Conservation (phyloP, 2,113 vertebrate species). For the Hippopotamus amphibius region DNA sequence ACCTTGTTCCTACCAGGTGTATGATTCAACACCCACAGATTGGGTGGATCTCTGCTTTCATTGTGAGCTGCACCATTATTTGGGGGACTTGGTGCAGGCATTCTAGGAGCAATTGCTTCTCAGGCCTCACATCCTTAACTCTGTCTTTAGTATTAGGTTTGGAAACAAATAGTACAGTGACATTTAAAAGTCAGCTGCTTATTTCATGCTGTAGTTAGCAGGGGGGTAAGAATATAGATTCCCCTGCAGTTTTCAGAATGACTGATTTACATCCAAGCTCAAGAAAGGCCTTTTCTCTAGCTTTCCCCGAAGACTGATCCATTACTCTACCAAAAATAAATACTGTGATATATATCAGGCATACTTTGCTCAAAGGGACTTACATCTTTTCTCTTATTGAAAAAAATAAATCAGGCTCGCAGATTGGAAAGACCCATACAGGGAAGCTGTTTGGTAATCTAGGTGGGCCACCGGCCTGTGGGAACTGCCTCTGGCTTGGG, state of each 20-base stretch:
- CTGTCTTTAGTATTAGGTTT: conserved; percentile 41
- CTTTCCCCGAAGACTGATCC: conserved; percentile 76
- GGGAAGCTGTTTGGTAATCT: background rate
- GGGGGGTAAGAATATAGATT: conserved; percentile 53
- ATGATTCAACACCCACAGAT: background rate
- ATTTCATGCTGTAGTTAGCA: conserved; percentile 54
- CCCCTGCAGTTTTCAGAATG: conserved; percentile 62
- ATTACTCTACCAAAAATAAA: conserved; percentile 79
- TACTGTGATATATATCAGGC: conserved; percentile 80
- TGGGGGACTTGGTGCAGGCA: background rate
- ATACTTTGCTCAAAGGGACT: conserved; percentile 72
- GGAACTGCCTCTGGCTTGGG: background rate
- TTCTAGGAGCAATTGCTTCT: background rate
- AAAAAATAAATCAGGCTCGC: conserved; percentile 72
- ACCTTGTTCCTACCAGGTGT: background rate
- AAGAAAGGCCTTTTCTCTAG: conserved; percentile 76
- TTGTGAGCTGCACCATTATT: background rate
- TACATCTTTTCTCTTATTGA: conserved; percentile 78
- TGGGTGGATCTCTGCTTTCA: background rate
- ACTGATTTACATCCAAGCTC: conserved; percentile 74
- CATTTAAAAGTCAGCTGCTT: conserved; percentile 65
- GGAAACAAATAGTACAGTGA: conserved; percentile 51
- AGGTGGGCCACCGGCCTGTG: background rate
- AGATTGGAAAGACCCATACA: background rate
- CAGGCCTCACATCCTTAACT: conserved; percentile 42